A percentile compares a stretch with the other conserved stretches of the same genome.
Conservation (phyloP, 2,888 invertebrate species). For the Argyresthia albistria region DNA sequence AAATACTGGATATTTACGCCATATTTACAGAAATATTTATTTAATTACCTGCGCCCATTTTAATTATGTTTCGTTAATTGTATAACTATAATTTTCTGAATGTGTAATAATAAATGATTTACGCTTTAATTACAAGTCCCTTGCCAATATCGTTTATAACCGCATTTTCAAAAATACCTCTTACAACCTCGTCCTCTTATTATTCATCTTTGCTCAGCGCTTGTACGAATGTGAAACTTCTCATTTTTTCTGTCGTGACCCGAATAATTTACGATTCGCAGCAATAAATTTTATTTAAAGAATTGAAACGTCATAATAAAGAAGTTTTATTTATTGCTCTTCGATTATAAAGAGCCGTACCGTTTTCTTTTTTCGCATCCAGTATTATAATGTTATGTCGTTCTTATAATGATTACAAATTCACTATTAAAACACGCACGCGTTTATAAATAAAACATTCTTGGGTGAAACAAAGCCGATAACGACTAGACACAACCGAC, state of each 20-base stretch:
- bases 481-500: neutral
- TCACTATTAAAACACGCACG: neutral
- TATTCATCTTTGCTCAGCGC: neutral
- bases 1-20: no score
- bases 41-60: no score
- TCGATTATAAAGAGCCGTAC: constrained; percentile 10
- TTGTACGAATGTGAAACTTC: neutral
- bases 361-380: constrained; percentile 21
- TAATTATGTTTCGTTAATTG: no score
- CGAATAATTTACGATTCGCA: neutral
- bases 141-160: no score
- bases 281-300: neutral
- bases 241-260: neutral
- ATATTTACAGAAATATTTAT: no score
- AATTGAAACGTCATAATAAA: constrained; percentile 3
- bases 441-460: neutral
- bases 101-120: no score
- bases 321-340: neutral
- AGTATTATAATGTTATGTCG: neutral
- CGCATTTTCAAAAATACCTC: no score
- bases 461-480: neutral
- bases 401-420: neutral
- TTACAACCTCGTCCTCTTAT: neutral
- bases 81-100: no score
- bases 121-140: no score